Conservation (phyloP, 2,797 vertebrate genomes). For the Harpagifer antarcticus region DNA sequence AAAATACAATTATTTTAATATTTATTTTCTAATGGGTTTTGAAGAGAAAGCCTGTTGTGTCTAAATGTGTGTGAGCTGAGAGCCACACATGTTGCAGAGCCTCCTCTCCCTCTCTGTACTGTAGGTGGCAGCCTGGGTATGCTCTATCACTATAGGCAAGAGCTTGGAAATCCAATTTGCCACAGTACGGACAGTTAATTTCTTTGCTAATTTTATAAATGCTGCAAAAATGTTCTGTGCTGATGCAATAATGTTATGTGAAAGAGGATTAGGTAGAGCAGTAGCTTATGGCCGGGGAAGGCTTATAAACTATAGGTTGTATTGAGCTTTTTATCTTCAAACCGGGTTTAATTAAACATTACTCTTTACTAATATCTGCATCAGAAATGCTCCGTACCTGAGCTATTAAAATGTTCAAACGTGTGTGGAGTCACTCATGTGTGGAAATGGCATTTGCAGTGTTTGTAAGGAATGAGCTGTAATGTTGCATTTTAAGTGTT, state of each 20-base stretch:
- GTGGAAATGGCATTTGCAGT: conserved; percentile 62
- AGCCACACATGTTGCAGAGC: conserved; percentile 65
- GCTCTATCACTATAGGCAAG: conserved; percentile 66
- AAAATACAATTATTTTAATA: conserved; percentile 69
- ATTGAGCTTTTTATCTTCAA: conserved; percentile 83
- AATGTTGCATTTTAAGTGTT: conserved; percentile 56
- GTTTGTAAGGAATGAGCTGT: conserved; percentile 50
- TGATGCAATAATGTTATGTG: conserved; percentile 83
- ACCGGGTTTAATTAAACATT: conserved; percentile 85
- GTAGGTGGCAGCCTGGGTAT: conserved; percentile 87
- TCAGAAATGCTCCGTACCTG: conserved; percentile 75
- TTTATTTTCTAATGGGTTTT: no score
- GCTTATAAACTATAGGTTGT: conserved; percentile 85
- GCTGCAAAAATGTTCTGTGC: conserved; percentile 82
- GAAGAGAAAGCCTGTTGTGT: conserved; percentile 35
- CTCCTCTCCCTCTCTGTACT: conserved; percentile 74
- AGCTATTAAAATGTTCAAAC: conserved; percentile 69
- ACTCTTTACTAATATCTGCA: conserved; percentile 84
- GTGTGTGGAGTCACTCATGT: conserved; percentile 60
- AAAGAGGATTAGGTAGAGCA: conserved; percentile 83
- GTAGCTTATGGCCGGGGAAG: conserved; percentile 80
- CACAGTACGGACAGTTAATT: conserved; percentile 85
- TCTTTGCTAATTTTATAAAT: conserved; percentile 88
- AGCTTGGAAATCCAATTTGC: conserved; percentile 83
- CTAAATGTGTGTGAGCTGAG: conserved; percentile 50